Base-by-base conservation (phyloP, 1,140 invertebrate genomes). In the Daktulosphaira vitifoliae region DNA sequence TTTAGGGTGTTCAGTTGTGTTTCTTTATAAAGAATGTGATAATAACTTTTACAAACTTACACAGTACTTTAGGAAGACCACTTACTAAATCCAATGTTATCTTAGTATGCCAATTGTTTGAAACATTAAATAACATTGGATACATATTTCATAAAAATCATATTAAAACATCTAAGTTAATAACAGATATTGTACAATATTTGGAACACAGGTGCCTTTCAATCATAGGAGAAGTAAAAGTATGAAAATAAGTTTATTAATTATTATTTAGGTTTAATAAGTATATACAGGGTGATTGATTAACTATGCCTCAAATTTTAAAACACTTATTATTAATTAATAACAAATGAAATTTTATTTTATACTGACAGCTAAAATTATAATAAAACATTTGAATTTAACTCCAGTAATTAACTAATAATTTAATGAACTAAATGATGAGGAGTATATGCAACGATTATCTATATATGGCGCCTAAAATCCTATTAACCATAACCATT, bases 71-170 rank as follows among this genome's bases (percentile, higher is more conserved):
- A 37, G 80, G 82, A 42, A 82, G 84, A 71, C 86, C 91, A 16
- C 84, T 96, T 76, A 84, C 83, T 2, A 89, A 90, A 74, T 83
- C 81, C 23, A 81, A 84, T 38, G 82, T 92, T 4, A 78, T 88
- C 39, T 79, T 81, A 16, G 75, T 96, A 26, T 95, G 90, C 76
- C 81, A 83, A 72, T 76, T 94, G 11, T 79, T 92, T 33, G 90
- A 95, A 75, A 75, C 91, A 11, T 76, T 95, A 8, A 92, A 92
- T 76, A 81, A 82, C 15, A 80, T 93, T 69, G 81, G 87, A 73
- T 80, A 81, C 66, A 81, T 73, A 2, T 83, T 81, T 68, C 77
- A 80, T 52, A 72, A 81, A 49, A 79, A 88, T 72, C 78, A 79
- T 64, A 74, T 80, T 67, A 71, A 76, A 68, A 80, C 82, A 37